Conservation (phyloP, 2,888 invertebrate species). For the Xestia c-nigrum region DNA sequence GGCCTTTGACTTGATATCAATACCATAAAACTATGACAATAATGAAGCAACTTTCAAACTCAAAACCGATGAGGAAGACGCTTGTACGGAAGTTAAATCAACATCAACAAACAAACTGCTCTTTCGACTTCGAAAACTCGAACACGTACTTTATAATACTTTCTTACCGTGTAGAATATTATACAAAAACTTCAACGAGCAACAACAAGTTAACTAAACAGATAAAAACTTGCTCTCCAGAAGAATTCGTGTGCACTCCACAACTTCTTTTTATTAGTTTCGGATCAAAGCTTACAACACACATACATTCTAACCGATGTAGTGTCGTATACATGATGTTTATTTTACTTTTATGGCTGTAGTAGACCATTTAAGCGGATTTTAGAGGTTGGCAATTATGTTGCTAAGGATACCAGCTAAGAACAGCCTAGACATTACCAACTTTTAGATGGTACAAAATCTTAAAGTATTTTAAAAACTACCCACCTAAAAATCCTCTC, state of each 20-base stretch:
- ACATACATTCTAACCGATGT: constrained; percentile 42
- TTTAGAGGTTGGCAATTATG: constrained; percentile 1
- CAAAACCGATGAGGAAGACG: constrained; percentile 18
- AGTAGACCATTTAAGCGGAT: constrained; percentile 7
- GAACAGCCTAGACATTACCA: neutral
- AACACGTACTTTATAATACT: constrained; percentile 59
- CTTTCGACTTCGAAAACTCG: constrained; percentile 39
- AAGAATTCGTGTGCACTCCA: constrained; percentile 57
- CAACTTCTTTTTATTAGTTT: constrained; percentile 74
- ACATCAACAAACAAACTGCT: constrained; percentile 48
- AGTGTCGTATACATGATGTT: constrained; percentile 21
- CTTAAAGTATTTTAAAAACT: neutral
- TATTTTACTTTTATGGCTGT: constrained; percentile 35
- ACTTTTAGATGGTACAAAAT: neutral
- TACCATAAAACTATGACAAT: neutral
- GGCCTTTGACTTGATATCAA: neutral
- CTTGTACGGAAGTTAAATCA: constrained; percentile 15
- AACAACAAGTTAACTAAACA: constrained; percentile 70
- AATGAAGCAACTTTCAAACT: constrained; percentile 17
- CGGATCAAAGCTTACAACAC: constrained; percentile 63
- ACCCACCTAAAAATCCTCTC: neutral
- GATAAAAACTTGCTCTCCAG: constrained; percentile 69
- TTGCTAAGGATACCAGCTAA: neutral
- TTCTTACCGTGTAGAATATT: constrained; percentile 58
- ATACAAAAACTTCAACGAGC: constrained; percentile 56